Conservation (phyloP, 2,113 vertebrate species). For the Dendrocopos noguchii region DNA sequence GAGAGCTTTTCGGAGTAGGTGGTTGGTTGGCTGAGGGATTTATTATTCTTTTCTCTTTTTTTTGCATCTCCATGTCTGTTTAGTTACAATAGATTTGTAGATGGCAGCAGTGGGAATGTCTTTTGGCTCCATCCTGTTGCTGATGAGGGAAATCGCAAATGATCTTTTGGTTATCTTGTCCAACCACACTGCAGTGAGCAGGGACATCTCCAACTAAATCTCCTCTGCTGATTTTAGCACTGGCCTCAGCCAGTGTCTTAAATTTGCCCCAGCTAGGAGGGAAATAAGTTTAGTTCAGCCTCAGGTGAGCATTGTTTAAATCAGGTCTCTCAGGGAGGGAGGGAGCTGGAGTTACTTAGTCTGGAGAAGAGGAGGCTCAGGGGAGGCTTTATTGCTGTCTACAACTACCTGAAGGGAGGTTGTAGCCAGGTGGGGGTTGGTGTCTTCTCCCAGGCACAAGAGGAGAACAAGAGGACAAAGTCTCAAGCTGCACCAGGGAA, state of each 20-base stretch:
- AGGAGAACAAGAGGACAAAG: too few relatives aligned
- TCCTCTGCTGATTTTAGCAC: background rate
- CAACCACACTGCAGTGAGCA: too few relatives aligned
- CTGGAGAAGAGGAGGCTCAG: too few relatives aligned
- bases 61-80: background rate
- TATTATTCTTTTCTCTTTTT: background rate
- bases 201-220: too few relatives aligned
- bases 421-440: too few relatives aligned
- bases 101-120: background rate
- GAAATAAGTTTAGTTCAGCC: background rate
- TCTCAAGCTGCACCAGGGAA: too few relatives aligned
- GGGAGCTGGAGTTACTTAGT: too few relatives aligned
- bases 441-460: too few relatives aligned
- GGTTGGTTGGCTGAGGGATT: background rate
- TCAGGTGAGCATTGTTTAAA: background rate
- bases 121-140: background rate
- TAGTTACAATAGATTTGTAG: background rate
- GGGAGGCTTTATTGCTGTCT: too few relatives aligned
- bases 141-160: background rate
- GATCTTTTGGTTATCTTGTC: too few relatives aligned
- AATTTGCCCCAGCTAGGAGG: background rate
- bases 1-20: background rate
- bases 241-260: background rate
- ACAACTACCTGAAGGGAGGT: too few relatives aligned
- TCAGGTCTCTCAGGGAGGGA: rapidly evolving